These are phyloP conservation scores for Drosophila takahashii DNA, from an alignment of 1,140 invertebrate species.

Conservation along the genomic window DNA sequence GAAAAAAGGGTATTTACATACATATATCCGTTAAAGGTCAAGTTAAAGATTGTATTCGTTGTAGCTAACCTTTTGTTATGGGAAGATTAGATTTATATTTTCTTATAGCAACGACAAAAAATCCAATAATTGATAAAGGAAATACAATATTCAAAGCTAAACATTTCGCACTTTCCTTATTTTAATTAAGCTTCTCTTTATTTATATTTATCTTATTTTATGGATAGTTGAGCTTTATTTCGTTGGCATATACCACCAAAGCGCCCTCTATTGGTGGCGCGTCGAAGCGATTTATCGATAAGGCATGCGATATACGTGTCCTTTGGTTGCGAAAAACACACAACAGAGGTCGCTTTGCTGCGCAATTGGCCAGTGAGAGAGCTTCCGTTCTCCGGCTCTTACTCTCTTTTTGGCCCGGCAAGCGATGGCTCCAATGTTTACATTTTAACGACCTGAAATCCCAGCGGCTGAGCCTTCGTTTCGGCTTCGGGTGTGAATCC, in stretches of 20 bases:
- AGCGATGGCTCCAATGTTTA: constrained; percentile 39
- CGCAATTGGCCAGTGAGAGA: neutral
- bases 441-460: constrained; percentile 43
- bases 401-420: constrained; percentile 24
- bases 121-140: neutral
- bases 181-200: too few species aligned
- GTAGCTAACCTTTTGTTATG: too few species aligned
- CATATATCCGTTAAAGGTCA: too few species aligned
- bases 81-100: too few species aligned
- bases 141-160: neutral
- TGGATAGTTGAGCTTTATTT: too few species aligned
- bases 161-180: neutral
- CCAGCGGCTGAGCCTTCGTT: neutral
- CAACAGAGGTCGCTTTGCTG: constrained; percentile 18
- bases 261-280: neutral
- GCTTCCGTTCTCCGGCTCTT: neutral
- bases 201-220: too few species aligned
- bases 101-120: too few species aligned
- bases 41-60: too few species aligned
- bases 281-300: neutral
- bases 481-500: constrained; percentile 2
- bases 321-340: neutral
- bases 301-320: neutral
- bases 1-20: too few species aligned
- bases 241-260: neutral